Evolutionary conservation across 30 jellyfish, hydroid and myxozoan genomes (phyloP).

Genomic region (Calvadosia cruxmelitensis): DNA sequence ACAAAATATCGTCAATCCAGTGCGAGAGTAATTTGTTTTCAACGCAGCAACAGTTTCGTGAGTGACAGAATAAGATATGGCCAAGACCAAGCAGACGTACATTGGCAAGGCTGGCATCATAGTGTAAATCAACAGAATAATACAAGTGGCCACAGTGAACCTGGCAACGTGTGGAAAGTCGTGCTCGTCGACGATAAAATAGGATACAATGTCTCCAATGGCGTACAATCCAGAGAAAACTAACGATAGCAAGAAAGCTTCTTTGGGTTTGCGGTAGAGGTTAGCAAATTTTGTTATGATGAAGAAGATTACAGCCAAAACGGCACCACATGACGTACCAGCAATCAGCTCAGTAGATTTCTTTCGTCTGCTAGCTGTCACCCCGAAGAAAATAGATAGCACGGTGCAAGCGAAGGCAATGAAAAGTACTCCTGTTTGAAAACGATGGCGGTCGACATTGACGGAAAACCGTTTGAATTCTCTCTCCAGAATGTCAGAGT

Average conservation of each 20-base stretch:
- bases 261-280: constrained; percentile 71
- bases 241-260: constrained; percentile 45
- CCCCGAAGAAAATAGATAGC: constrained; percentile 64
- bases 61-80: constrained; percentile 57
- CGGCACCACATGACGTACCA: constrained; percentile 53
- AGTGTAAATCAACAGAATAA: constrained; percentile 69
- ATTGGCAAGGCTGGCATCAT: constrained; percentile 94
- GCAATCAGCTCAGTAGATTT: constrained; percentile 36
- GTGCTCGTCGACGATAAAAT: constrained; percentile 33
- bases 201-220: constrained; percentile 60
- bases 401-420: constrained; percentile 66
- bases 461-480: constrained; percentile 88
- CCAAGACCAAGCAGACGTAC: constrained; percentile 71
- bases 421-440: constrained; percentile 77
- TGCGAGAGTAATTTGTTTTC: background rate
- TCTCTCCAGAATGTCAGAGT: constrained; percentile 73
- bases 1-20: constrained; percentile 21
- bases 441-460: constrained; percentile 77
- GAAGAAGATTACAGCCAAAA: constrained; percentile 46
- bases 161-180: constrained; percentile 81
- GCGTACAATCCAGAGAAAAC: constrained; percentile 44
- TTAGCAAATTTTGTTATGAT: constrained; percentile 60
- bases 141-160: constrained; percentile 78
- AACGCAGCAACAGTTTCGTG: constrained; percentile 75
- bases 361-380: constrained; percentile 29